phyloP scores from a whole-genome alignment of 1,140 invertebrate genomes.

The Lucilia cuprina region DNA sequence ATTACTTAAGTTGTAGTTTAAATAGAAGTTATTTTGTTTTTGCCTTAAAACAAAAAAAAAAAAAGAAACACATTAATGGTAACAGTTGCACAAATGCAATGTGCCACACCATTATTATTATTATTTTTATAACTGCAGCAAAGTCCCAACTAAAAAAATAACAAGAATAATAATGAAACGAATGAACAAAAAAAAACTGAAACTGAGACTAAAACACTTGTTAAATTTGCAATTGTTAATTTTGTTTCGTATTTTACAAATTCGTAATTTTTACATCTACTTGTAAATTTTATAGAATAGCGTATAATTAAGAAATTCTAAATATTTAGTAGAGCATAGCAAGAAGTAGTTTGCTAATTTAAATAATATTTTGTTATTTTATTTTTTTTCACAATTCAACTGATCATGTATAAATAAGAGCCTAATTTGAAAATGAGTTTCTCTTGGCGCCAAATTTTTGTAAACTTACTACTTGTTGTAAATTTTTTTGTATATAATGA shows the following conservation, averaged over 20 bases:
- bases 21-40: neutral
- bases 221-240: neutral
- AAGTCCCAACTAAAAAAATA: neutral
- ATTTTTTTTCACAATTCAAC: neutral
- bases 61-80: neutral
- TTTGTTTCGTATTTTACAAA: neutral
- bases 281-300: neutral
- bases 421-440: neutral
- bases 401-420: neutral
- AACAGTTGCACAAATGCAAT: neutral
- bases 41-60: neutral
- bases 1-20: neutral
- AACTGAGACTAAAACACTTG: neutral
- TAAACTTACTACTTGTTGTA: neutral
- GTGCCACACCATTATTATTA: neutral
- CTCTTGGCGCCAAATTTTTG: neutral
- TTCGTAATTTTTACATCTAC: too few species aligned
- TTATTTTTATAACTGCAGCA: too few species aligned
- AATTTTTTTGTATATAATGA: neutral
- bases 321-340: neutral
- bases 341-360: neutral
- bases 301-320: slow-evolving; percentile 13
- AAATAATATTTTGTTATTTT: neutral
- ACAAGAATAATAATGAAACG: neutral
- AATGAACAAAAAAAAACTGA: neutral